Evolutionary conservation across 2,113 vertebrate species (phyloP).

Genomic region (Tachysurus vachellii): DNA sequence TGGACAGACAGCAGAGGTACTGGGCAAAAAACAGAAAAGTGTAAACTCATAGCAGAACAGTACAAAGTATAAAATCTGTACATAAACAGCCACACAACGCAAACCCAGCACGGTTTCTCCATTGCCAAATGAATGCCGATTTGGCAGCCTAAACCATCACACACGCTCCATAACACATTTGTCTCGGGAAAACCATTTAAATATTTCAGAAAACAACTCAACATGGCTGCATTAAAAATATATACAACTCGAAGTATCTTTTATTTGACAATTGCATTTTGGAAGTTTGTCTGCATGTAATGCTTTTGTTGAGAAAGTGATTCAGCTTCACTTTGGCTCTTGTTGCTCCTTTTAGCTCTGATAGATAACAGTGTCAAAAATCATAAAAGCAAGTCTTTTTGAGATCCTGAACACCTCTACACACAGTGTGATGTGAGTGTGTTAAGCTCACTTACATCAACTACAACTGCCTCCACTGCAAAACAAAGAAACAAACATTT

Average conservation of each 20-base stretch:
- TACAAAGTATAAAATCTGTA: neutral
- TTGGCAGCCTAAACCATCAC: neutral
- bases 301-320: neutral
- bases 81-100: neutral
- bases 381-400: neutral
- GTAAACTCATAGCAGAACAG: neutral
- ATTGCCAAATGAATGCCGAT: too few relatives aligned
- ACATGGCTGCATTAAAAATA: neutral
- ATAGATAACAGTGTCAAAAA: neutral
- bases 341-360: neutral
- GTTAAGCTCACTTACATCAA: neutral
- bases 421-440: neutral
- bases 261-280: neutral
- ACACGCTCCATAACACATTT: neutral
- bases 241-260: neutral
- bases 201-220: neutral
- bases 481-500: neutral
- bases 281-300: neutral
- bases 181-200: neutral
- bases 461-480: neutral
- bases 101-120: neutral
- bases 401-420: conserved; percentile 1
- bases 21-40: conserved; percentile 62
- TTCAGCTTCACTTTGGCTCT: neutral
- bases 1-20: conserved; percentile 94